Evolutionary conservation across 2,797 vertebrate species (phyloP).

Genomic region (Astyanax mexicanus): DNA sequence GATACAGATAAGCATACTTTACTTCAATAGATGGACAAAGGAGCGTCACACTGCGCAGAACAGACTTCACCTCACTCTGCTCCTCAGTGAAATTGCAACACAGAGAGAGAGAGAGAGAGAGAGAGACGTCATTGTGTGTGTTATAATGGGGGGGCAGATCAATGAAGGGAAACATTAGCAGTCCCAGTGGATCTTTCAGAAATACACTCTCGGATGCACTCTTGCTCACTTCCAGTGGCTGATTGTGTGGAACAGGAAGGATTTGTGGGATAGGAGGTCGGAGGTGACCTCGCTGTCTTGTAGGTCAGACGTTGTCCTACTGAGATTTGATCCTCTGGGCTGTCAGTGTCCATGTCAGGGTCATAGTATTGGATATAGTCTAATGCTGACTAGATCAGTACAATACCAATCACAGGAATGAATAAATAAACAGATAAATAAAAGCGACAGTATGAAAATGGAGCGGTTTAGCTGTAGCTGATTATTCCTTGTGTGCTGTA

Average conservation of each 20-base stretch:
- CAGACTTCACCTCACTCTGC: background rate
- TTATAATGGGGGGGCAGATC: constrained; percentile 46
- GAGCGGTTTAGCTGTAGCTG: no score
- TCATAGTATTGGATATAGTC: background rate
- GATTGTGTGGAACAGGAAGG: background rate
- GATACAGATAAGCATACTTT: constrained; percentile 23
- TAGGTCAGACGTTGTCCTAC: constrained; percentile 5
- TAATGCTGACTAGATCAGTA: background rate
- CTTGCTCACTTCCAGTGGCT: background rate
- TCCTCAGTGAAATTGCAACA: background rate
- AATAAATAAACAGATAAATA: no score
- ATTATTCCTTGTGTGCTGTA: no score
- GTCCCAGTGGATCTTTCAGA: constrained; percentile 44
- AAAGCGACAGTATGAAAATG: no score
- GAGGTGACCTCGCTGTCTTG: background rate
- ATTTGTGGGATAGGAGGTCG: background rate
- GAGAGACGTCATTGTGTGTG: constrained; percentile 7
- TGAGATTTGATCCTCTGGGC: background rate
- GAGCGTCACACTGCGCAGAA: background rate
- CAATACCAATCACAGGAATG: no score
- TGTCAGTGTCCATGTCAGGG: background rate
- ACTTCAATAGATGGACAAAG: constrained; percentile 23
- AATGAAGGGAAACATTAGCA: constrained; percentile 59
- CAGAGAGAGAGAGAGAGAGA: no score
- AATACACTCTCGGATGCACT: constrained; percentile 15